Evolutionary conservation across 2,113 vertebrate species (phyloP), one percentile per base, ranked within the genome.

Genomic region (Anhinga rufa): DNA sequence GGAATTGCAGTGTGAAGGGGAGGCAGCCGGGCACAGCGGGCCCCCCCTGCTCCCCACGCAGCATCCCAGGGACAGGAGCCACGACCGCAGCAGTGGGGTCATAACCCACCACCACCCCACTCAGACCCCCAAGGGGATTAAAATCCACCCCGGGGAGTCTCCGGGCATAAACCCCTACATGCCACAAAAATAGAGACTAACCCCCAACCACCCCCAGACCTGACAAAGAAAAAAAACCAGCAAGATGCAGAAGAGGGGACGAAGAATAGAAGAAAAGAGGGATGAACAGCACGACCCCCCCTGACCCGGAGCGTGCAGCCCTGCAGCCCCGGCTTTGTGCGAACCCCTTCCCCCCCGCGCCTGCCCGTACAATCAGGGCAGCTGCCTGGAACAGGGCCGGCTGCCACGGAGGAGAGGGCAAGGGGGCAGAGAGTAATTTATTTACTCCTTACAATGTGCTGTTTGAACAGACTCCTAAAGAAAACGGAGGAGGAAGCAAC

Each of bases 401-500:
- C 97, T 97, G 97, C 98, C 84, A 82, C 85, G 76, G 93, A 93
- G 96, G 98, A 97, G 98, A 98, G 98, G 98, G 98, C 98, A 98
- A 98, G 84, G 97, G 98, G 98, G 98, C 98, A 97, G 97, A 98
- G 97, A 97, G 98, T 98, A 98, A 99, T 99, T 98, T 98, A 98
- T 98, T 99, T 99, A 99, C 98, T 98, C 97, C 97, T 98, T 95
- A 98, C 98, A 98, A 98, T 98, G 98, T 98, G 96, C 97, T 98
- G 98, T 98, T 98, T 98, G 97, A 98, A 98, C 98, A 98, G 97
- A 94, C 98, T 98, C 98, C 98, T 92, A 96, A 96, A 97, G 97
- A 98, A 97, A 98, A 97, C 97, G 93, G 97, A 97, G 97, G 97
- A 95, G 96, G 97, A 96, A 96, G 96, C 92, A 79, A 86, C 79